phyloP scores from a whole-genome alignment of 2,113 vertebrate species.

The Ornithorhynchus anatinus region DNA sequence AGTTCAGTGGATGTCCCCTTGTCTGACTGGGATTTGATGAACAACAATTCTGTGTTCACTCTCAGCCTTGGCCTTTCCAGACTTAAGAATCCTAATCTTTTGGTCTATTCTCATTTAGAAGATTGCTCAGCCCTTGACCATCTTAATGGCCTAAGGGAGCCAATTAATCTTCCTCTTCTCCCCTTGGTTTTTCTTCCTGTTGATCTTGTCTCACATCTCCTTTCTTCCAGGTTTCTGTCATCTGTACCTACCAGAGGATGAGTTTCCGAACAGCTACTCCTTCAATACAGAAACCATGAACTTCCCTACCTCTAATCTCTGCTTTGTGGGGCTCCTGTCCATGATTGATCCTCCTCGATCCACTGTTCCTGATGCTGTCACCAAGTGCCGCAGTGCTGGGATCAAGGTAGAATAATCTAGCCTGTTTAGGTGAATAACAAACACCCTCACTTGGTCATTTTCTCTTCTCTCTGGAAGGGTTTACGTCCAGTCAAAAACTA shows the following conservation, averaged over 20 bases:
- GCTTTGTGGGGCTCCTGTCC: constrained; percentile 79
- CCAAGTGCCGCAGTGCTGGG: constrained; percentile 79
- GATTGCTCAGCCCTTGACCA: too few relatives aligned
- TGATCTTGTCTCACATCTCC: background rate
- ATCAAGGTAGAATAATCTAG: constrained; percentile 71
- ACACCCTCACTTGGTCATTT: background rate
- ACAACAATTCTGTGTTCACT: too few relatives aligned
- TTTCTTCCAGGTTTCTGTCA: constrained; percentile 76
- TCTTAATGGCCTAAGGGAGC: too few relatives aligned
- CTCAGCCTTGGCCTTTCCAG: too few relatives aligned
- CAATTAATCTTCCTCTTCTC: background rate
- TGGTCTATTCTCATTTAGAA: too few relatives aligned
- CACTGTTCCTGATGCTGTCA: constrained; percentile 78
- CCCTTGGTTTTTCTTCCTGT: background rate
- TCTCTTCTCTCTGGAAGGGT: background rate
- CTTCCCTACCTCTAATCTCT: constrained; percentile 75
- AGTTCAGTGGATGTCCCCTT: background rate
- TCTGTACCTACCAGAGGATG: constrained; percentile 70
- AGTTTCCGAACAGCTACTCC: constrained; percentile 71
- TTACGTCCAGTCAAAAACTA: background rate
- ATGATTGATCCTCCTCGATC: constrained; percentile 82
- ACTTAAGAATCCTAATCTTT: too few relatives aligned
- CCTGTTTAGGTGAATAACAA: background rate
- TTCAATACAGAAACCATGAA: constrained; percentile 77
- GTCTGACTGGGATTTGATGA: background rate